phyloP scores from a whole-genome alignment of 2,888 invertebrate species.

The Pterostichus madidus region DNA sequence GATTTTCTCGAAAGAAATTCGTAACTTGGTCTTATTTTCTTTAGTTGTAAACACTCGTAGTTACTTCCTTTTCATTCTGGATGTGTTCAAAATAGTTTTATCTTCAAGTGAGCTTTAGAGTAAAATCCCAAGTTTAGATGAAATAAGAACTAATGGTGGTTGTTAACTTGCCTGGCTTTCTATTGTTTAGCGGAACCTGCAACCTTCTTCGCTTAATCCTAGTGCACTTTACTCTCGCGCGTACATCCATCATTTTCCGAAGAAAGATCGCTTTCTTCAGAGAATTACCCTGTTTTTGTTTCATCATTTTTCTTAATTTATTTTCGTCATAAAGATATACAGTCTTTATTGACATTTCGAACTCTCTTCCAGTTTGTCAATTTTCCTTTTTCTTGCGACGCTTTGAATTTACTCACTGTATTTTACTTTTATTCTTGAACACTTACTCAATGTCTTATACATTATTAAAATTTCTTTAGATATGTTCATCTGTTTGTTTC shows the following conservation, averaged over 20 bases:
- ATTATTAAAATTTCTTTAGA: conserved; percentile 4
- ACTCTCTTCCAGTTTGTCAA: neutral
- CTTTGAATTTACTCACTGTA: neutral
- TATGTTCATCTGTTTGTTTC: neutral
- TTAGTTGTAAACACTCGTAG: neutral
- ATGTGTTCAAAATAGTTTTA: conserved; percentile 41
- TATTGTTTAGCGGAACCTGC: conserved; percentile 27
- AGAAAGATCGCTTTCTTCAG: conserved; percentile 23
- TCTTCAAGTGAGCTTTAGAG: conserved; percentile 32
- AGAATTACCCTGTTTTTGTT: conserved; percentile 36
- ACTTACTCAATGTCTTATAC: neutral
- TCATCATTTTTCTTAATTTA: conserved; percentile 33
- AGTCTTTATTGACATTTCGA: conserved; percentile 27
- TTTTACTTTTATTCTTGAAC: neutral
- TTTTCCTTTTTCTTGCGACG: neutral
- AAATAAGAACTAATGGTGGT: conserved; percentile 42
- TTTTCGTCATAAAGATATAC: conserved; percentile 34
- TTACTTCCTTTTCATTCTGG: conserved; percentile 5
- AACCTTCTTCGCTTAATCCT: conserved; percentile 33
- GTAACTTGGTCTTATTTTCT: conserved; percentile 9
- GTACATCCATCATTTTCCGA: conserved; percentile 45
- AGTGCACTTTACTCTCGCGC: conserved; percentile 15
- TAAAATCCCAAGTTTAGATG: conserved; percentile 36
- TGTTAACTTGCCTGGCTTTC: conserved; percentile 33
- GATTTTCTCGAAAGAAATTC: neutral